These are phyloP conservation scores for Adoxophyes honmai DNA, from an alignment of 1,140 invertebrate species.

Conservation along the genomic window DNA sequence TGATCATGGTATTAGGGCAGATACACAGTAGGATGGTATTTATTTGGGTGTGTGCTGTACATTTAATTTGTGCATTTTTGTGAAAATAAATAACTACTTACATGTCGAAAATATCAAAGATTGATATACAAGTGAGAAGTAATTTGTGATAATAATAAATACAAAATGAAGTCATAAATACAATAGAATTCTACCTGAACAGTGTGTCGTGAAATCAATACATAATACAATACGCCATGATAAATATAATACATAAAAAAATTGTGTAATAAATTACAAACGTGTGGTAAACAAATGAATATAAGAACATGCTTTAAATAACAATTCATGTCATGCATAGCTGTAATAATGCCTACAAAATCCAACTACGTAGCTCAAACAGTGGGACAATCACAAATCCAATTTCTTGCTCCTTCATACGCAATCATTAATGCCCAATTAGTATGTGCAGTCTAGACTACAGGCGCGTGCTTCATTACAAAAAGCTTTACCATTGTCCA, in stretches of 20 bases:
- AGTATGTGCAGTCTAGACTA: conserved; percentile 73
- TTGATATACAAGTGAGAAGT: neutral
- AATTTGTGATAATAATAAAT: too few relatives aligned
- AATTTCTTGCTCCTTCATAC: conserved; percentile 39
- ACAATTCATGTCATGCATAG: neutral
- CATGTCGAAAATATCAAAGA: neutral
- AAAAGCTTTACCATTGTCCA: conserved; percentile 88
- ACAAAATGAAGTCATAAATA: too few relatives aligned
- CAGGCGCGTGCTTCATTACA: conserved; percentile 64
- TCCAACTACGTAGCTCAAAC: neutral
- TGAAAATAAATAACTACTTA: neutral
- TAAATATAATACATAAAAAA: too few relatives aligned
- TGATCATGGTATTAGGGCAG: neutral
- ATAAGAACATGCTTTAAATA: neutral
- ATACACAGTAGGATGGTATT: neutral
- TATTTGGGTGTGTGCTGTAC: neutral
- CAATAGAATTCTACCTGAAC: too few relatives aligned
- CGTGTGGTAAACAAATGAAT: neutral
- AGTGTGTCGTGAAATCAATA: too few relatives aligned
- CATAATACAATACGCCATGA: too few relatives aligned
- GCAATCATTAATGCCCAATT: conserved; percentile 64
- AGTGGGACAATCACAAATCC: conserved; percentile 8
- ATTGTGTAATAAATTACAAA: neutral
- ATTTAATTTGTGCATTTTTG: neutral
- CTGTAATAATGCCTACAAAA: too few relatives aligned